Percentiles rank a stretch among this genome's conserved stretches.
Evolutionary conservation across 2,888 invertebrate species (phyloP).

Genomic region (Parnassius mnemosyne): DNA sequence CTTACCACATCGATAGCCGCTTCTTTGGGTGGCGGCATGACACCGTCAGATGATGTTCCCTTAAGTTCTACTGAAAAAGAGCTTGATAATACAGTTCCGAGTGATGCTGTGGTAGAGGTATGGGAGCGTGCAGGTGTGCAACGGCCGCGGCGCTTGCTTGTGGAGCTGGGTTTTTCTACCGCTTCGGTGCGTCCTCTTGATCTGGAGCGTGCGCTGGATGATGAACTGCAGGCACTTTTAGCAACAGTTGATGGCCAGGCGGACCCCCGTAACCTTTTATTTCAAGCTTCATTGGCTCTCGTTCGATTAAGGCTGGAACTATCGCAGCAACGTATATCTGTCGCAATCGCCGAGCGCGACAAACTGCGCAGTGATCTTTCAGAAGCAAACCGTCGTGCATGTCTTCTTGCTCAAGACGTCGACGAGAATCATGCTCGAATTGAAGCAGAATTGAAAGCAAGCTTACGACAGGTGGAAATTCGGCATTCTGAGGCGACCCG

Average conservation of each 20-base stretch:
- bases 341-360: conserved; percentile 87
- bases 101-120: conserved; percentile 83
- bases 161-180: conserved; percentile 84
- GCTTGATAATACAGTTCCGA: conserved; percentile 41
- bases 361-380: conserved; percentile 89
- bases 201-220: conserved; percentile 84
- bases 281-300: conserved; percentile 83
- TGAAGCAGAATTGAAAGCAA: conserved; percentile 87
- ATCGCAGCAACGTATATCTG: conserved; percentile 85
- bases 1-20: conserved; percentile 55
- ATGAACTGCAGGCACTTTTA: conserved; percentile 72
- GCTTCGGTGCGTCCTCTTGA: conserved; percentile 81
- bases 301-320: conserved; percentile 86
- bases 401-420: conserved; percentile 91
- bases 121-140: conserved; percentile 87
- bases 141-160: conserved; percentile 82
- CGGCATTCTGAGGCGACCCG: conserved; percentile 88
- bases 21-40: conserved; percentile 33
- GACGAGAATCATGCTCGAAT: conserved; percentile 93
- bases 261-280: conserved; percentile 55
- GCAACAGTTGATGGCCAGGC: conserved; percentile 32
- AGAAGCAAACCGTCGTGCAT: conserved; percentile 91
- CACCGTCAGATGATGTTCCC: conserved; percentile 23
- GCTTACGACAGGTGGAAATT: conserved; percentile 85
- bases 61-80: conserved; percentile 38